phyloP scores from a whole-genome alignment of 2,888 invertebrate genomes.

The Formica aserva region DNA sequence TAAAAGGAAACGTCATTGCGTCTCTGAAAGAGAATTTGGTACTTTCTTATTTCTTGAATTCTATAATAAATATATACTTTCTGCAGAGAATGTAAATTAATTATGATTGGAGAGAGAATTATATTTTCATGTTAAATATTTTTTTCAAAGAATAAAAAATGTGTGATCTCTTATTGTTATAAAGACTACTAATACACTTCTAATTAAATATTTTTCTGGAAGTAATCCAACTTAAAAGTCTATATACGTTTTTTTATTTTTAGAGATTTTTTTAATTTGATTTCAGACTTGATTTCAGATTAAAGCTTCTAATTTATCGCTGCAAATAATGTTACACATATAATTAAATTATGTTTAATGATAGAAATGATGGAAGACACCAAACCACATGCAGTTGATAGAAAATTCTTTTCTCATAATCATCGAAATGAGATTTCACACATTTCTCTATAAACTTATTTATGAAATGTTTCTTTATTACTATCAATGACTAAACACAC shows the following conservation, averaged over 20 bases:
- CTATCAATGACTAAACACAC: background rate
- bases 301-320: background rate
- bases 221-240: background rate
- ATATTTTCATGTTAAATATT: background rate
- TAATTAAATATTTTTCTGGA: background rate
- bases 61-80: background rate
- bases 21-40: background rate
- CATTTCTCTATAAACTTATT: background rate
- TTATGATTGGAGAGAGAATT: background rate
- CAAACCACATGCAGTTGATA: background rate
- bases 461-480: background rate
- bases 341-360: background rate
- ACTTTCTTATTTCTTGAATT: background rate
- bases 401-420: background rate
- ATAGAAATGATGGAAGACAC: background rate
- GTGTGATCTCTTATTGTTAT: background rate
- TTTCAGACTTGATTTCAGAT: background rate
- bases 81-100: background rate
- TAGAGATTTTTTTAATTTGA: background rate
- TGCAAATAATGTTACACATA: background rate
- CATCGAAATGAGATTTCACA: background rate
- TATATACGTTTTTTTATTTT: background rate
- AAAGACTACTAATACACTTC: background rate
- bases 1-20: background rate
- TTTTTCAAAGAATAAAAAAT: background rate